Percentiles rank a stretch among this genome's conserved stretches.
Conservation (phyloP, 2,113 vertebrate genomes). For the Lanius collurio region DNA sequence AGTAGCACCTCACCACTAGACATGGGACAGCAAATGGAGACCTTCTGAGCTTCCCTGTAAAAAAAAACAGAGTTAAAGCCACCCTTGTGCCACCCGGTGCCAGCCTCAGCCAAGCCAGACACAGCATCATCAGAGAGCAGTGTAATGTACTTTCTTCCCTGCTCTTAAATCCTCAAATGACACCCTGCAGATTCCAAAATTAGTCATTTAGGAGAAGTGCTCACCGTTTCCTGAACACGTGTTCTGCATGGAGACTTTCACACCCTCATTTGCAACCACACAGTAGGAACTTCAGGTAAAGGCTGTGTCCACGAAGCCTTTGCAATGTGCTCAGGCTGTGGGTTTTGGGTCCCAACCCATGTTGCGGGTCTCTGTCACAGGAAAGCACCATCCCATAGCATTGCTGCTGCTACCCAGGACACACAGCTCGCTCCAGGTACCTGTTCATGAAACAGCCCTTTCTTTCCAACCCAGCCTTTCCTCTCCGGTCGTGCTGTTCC, state of each 20-base stretch:
- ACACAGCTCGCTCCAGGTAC: neutral
- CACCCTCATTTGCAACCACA: neutral
- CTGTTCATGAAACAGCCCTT: neutral
- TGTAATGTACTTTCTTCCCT: neutral
- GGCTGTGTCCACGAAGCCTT: rapidly evolving
- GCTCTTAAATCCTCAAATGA: neutral
- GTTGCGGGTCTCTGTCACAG: neutral
- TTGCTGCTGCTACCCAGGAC: neutral
- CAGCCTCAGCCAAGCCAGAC: neutral
- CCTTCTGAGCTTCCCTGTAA: neutral
- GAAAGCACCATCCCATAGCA: neutral
- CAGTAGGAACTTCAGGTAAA: neutral
- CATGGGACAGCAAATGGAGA: neutral
- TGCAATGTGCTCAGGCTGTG: neutral
- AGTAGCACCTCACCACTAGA: neutral
- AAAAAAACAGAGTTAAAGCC: neutral
- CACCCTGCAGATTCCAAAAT: neutral
- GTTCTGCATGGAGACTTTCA: neutral
- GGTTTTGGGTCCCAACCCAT: neutral
- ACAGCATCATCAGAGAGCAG: neutral
- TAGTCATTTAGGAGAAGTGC: neutral
- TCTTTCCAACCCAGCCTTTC: neutral
- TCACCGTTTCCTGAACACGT: neutral
- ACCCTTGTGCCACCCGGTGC: rapidly evolving
- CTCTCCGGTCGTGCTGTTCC: rapidly evolving